Percentiles rank a stretch among this genome's conserved stretches.
Conservation (phyloP, 2,888 invertebrate species). For the Pterostichus niger region DNA sequence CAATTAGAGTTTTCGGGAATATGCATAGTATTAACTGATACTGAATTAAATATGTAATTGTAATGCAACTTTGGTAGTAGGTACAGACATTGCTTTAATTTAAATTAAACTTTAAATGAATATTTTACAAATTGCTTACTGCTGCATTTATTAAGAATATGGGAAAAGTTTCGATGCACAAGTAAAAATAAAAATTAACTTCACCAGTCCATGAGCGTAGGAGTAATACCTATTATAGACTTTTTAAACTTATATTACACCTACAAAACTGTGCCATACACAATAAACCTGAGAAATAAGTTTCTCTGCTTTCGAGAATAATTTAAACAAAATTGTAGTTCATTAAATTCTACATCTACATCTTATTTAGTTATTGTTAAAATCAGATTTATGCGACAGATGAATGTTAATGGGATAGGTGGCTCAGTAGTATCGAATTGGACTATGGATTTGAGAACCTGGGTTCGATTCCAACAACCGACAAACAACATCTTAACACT, state of each 20-base stretch:
- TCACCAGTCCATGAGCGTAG: slow-evolving; percentile 9
- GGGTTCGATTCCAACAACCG: too few species aligned
- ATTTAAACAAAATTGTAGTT: too few species aligned
- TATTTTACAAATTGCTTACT: slow-evolving; percentile 47
- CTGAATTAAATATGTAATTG: slow-evolving; percentile 39
- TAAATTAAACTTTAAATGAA: slow-evolving; percentile 31
- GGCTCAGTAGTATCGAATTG: too few species aligned
- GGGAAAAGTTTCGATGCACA: slow-evolving; percentile 10
- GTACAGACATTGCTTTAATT: slow-evolving; percentile 5
- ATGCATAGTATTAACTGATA: slow-evolving; percentile 50
- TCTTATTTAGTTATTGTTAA: too few species aligned
- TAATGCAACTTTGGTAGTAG: slow-evolving; percentile 1
- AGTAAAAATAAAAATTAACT: slow-evolving; percentile 1
- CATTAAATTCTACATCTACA: too few species aligned
- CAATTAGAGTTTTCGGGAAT: slow-evolving; percentile 53
- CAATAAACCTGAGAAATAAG: too few species aligned
- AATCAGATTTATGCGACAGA: too few species aligned
- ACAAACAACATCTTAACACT: too few species aligned
- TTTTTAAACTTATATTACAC: not conserved
- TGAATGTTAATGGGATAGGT: too few species aligned
- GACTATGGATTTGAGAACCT: too few species aligned
- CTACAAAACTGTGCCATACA: too few species aligned
- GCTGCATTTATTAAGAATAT: slow-evolving; percentile 1
- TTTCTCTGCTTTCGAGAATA: too few species aligned
- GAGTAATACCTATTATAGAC: not conserved